Evolutionary conservation across 2,888 invertebrate genomes (phyloP).

Genomic region (Protula sp.): DNA sequence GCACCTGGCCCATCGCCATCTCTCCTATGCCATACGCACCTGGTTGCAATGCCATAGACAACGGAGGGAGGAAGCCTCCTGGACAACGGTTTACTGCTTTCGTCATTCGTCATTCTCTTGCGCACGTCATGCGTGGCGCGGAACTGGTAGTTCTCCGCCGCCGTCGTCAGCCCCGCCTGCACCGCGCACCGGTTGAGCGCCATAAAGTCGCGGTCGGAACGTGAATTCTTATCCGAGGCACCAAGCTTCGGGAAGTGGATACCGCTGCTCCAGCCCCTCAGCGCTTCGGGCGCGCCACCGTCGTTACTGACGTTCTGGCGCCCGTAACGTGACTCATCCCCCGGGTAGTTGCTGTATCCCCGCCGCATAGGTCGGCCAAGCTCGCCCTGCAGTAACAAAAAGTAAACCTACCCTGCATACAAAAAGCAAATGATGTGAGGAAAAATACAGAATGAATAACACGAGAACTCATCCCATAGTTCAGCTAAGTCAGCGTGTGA

Average conservation of each 20-base stretch:
- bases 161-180: constrained; percentile 41
- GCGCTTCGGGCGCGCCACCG: constrained; percentile 15
- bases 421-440: no score
- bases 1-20: no score
- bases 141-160: constrained; percentile 43
- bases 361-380: constrained; percentile 39
- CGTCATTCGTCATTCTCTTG: constrained; percentile 30
- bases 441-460: no score
- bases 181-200: constrained; percentile 45
- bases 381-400: constrained; percentile 27
- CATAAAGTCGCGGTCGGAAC: constrained; percentile 37
- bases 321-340: constrained; percentile 34
- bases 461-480: no score
- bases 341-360: constrained; percentile 33
- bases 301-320: constrained; percentile 34
- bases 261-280: constrained; percentile 8
- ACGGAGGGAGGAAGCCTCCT: constrained; percentile 41
- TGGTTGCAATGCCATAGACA: constrained; percentile 47
- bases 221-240: not conserved
- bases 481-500: no score
- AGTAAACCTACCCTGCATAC: no score
- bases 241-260: constrained; percentile 5
- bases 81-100: constrained; percentile 26
- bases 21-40: no score
- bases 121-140: constrained; percentile 47